These are phyloP conservation scores for Chironomus tepperi DNA, from an alignment of 1,140 invertebrate species.

Conservation along the genomic window DNA sequence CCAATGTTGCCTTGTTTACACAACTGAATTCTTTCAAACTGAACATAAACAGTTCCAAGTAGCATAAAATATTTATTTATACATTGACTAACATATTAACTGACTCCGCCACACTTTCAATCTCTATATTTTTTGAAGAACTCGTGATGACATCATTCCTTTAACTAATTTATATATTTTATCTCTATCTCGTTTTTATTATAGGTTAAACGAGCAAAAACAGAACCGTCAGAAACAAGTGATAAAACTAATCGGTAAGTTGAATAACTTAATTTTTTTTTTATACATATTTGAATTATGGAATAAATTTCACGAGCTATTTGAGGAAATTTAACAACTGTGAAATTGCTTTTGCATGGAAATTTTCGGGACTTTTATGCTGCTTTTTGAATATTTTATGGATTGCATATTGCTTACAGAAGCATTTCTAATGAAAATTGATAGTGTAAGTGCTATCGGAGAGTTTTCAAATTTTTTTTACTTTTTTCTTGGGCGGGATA, in stretches of 20 bases:
- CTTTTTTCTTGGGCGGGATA: no score
- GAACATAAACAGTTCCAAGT: slow-evolving; percentile 14
- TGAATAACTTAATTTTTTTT: no score
- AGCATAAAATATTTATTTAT: background rate
- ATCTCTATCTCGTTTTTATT: slow-evolving; percentile 31
- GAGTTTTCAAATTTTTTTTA: no score
- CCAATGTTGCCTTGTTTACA: background rate
- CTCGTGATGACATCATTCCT: no score
- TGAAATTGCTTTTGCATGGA: slow-evolving; percentile 28
- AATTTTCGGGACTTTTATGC: no score
- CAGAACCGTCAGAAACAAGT: slow-evolving; percentile 41
- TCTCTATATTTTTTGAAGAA: background rate
- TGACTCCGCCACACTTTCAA: background rate
- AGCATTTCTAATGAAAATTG: no score
- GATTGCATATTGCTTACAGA: no score
- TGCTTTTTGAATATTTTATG: no score
- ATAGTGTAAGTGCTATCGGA: no score
- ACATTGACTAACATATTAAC: background rate
- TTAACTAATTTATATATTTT: slow-evolving; percentile 6
- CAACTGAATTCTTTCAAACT: background rate
- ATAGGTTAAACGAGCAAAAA: slow-evolving; percentile 45
- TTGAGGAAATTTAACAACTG: no score
- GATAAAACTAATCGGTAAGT: slow-evolving; percentile 31
- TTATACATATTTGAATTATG: no score
- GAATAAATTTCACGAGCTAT: no score